Evolutionary conservation across 2,888 invertebrate genomes (phyloP).

Genomic region (Acronicta aceris): DNA sequence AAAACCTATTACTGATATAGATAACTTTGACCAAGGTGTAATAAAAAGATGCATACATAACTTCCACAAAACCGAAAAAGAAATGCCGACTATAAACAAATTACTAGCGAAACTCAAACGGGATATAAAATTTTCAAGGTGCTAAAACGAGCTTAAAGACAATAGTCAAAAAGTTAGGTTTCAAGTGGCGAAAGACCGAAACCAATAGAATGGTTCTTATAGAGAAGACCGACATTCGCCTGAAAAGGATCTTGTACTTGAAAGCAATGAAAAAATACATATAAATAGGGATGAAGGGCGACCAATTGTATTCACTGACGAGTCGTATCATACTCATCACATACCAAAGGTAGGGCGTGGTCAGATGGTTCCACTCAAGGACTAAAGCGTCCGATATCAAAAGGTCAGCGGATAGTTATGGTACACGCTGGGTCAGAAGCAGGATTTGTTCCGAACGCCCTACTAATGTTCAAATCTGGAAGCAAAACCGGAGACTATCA

Average conservation of each 20-base stretch:
- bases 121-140: not conserved
- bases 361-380: not conserved
- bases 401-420: constrained; percentile 13
- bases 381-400: not conserved
- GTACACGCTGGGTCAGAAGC: constrained; percentile 37
- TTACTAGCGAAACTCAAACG: not conserved
- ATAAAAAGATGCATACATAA: not conserved
- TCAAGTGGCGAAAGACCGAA: constrained; percentile 47
- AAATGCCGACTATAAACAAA: not conserved
- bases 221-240: constrained; percentile 34
- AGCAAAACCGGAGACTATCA: too few species aligned
- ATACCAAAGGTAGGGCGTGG: not conserved
- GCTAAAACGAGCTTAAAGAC: too few species aligned
- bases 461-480: constrained; percentile 32
- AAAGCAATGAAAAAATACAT: not conserved
- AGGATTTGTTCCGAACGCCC: constrained; percentile 41
- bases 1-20: not conserved
- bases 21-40: not conserved
- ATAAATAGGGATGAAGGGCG: constrained; percentile 9
- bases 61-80: not conserved
- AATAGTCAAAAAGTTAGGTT: constrained; percentile 30
- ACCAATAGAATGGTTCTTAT: constrained; percentile 39
- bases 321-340: constrained; percentile 3
- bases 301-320: constrained; percentile 5
- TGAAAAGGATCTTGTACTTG: constrained; percentile 7